Conservation (phyloP, 1,140 invertebrate genomes). For the Heliconius congener region DNA sequence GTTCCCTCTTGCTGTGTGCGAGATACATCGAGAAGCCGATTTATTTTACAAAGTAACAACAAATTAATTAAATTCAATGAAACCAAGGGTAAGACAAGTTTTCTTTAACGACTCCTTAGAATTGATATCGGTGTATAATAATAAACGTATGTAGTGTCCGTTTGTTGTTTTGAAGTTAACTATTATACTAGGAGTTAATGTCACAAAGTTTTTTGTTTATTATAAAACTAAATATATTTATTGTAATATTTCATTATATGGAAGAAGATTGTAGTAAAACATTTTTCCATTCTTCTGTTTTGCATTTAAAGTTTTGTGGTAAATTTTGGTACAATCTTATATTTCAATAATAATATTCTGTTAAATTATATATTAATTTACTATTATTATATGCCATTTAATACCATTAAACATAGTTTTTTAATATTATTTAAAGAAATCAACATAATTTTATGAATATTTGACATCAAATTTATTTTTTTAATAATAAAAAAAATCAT, state of each 20-base stretch:
- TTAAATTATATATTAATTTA: no score
- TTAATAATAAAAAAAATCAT: neutral
- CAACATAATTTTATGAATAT: no score
- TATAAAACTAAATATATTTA: neutral
- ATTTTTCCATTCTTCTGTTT: no score
- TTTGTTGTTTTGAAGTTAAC: neutral
- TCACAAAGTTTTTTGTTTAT: neutral
- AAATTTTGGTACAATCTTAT: no score
- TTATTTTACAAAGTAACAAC: neutral
- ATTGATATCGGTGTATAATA: constrained; percentile 3
- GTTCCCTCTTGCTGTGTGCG: neutral
- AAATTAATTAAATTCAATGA: constrained; percentile 1
- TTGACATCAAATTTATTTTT: no score
- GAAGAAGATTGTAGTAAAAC: no score
- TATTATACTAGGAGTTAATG: neutral
- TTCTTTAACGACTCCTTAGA: neutral
- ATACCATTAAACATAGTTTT: no score
- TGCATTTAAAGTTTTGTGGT: no score
- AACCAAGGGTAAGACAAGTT: constrained; percentile 6
- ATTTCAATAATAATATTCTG: no score
- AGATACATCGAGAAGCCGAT: no score
- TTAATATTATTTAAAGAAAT: no score
- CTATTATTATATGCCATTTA: no score
- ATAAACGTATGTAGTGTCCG: neutral
- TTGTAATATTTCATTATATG: neutral